Evolutionary conservation across 1,140 invertebrate species (phyloP), one percentile per base, ranked within the genome.

Genomic region (Drosophila melanica): DNA sequence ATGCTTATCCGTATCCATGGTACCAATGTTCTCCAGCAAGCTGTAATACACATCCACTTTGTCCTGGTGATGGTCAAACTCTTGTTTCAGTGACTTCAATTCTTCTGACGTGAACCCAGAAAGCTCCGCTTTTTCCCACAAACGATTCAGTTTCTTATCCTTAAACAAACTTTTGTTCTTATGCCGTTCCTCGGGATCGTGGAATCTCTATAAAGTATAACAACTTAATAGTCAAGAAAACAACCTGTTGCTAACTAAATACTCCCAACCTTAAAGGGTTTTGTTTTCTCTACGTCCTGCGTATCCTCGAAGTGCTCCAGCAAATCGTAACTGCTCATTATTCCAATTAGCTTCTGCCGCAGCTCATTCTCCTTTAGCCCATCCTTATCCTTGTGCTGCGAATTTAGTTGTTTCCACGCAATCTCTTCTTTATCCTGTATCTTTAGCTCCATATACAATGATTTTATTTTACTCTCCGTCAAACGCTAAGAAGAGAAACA

Each of bases 401-500:
- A 93, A 79, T 96, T 97, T 0, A 96, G 87, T 84, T 96, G 95
- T 92, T 99, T 99, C 78, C 95, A 95, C 1, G 95, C 94, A 11
- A 97, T 93, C 93, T 98, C 97, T 92, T 98, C 96, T 93, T 98
- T 98, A 81, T 99, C 98, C 64, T 98, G 97, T 45, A 98, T 94
- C 93, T 97, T 97, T 0, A 99, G 92, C 90, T 98, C 97, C 89
- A 96, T 96, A 78, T 96, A 97, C 12, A 98, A 90, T 0, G 96
- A 96, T 79, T 97, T 97, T 6, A 98, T 92, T 92, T 98, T 98
- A 6, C 94, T 93, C 80, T 97, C 96, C 8, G 96, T 95, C 23
- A 98, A 91, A 75, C 96, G 94, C 97, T 98, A 82, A 93, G 92
- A 48, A 33, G 51, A 20, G 1, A 2, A 9, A 2, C 1, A 41